These are phyloP conservation scores for Acanthochromis polyacanthus DNA, from an alignment of 2,113 vertebrate species.

Conservation along the genomic window DNA sequence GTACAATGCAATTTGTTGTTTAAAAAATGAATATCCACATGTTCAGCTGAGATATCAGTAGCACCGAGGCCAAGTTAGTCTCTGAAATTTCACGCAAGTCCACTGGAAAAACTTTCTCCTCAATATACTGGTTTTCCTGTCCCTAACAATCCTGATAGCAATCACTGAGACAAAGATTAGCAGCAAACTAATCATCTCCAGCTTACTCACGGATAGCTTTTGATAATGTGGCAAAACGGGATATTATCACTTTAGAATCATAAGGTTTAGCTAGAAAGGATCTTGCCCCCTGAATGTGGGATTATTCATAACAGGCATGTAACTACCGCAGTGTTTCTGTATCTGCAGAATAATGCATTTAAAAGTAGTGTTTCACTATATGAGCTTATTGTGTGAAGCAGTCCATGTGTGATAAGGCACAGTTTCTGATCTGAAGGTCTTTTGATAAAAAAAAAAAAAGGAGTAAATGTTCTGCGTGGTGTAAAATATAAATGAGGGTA, in stretches of 20 bases:
- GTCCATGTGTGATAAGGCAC: conserved; percentile 60
- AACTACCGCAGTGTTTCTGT: conserved; percentile 21
- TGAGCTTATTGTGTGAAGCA: conserved; percentile 12
- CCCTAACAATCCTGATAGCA: conserved; percentile 33
- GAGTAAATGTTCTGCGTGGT: conserved; percentile 31
- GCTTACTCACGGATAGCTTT: conserved; percentile 43
- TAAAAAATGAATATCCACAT: conserved; percentile 65
- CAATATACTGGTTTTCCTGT: conserved; percentile 36
- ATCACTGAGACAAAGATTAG: conserved; percentile 64
- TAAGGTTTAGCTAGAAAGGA: conserved; percentile 29
- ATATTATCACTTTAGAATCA: conserved; percentile 24
- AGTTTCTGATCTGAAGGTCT: conserved; percentile 40
- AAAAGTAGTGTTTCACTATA: conserved; percentile 15
- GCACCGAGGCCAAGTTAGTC: conserved; percentile 56
- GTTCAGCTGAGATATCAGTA: conserved; percentile 66
- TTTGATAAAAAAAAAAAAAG: conserved; percentile 10
- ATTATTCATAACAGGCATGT: conserved; percentile 38
- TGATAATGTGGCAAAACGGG: conserved; percentile 25
- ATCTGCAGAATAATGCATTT: conserved; percentile 17
- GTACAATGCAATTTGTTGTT: conserved; percentile 77
- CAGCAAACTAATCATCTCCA: conserved; percentile 61
- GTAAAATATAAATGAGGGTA: conserved; percentile 60
- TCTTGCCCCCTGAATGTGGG: conserved; percentile 26
- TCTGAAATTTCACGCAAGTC: conserved; percentile 55
- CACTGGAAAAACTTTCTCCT: conserved; percentile 38